phyloP scores from a whole-genome alignment of 1,140 invertebrate species.

The Pomacea maculata region DNA sequence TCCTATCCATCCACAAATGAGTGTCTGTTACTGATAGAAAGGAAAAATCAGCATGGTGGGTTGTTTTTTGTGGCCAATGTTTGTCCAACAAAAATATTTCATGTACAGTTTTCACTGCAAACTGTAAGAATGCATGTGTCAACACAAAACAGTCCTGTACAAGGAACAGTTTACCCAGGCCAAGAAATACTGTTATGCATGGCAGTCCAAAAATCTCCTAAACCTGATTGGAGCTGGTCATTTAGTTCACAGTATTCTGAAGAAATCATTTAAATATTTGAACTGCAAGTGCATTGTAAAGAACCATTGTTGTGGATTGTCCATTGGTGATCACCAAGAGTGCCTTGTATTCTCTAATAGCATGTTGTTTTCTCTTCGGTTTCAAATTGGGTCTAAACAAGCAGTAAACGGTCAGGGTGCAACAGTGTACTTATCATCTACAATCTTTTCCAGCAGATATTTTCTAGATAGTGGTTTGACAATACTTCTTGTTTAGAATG shows the following conservation, averaged over 20 bases:
- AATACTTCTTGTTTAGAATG: too few relatives aligned
- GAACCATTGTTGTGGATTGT: too few relatives aligned
- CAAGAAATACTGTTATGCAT: slow-evolving; percentile 28
- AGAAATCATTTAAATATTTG: too few relatives aligned
- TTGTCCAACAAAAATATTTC: slow-evolving; percentile 26
- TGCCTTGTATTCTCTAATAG: too few relatives aligned
- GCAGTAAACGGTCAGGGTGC: too few relatives aligned
- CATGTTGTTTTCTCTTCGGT: too few relatives aligned
- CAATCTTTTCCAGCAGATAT: too few relatives aligned
- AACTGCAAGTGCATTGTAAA: too few relatives aligned
- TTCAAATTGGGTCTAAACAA: too few relatives aligned
- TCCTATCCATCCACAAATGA: slow-evolving; percentile 2
- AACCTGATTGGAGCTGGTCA: slow-evolving; percentile 19
- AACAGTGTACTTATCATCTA: too few relatives aligned
- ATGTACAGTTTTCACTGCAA: slow-evolving; percentile 15
- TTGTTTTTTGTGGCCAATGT: slow-evolving; percentile 35
- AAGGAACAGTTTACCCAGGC: slow-evolving; percentile 18
- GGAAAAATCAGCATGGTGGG: slow-evolving; percentile 31
- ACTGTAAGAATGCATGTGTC: slow-evolving; percentile 25
- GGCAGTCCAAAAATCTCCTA: slow-evolving; percentile 10
- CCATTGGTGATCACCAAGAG: too few relatives aligned
- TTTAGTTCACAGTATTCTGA: not conserved
- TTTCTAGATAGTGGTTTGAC: too few relatives aligned
- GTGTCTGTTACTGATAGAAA: slow-evolving; percentile 34
- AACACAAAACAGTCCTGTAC: not conserved